A percentile compares a stretch with the other conserved stretches of the same genome.
Evolutionary conservation across 2,113 vertebrate species (phyloP).

Genomic region (Platycercus adscitus): DNA sequence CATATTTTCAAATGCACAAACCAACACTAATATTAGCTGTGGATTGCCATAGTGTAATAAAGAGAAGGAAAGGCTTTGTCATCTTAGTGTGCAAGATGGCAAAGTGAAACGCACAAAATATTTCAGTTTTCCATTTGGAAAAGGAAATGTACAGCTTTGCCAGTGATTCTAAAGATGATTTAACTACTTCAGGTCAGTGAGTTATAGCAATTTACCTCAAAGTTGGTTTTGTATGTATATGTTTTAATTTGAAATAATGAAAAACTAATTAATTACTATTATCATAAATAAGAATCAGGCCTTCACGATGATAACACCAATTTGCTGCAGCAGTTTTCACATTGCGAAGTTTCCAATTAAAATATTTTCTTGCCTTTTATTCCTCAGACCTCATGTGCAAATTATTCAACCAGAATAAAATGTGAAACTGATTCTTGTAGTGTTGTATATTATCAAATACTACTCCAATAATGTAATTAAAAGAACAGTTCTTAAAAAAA

Average conservation of each 20-base stretch:
- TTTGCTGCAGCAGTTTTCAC: background rate
- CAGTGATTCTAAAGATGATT: background rate
- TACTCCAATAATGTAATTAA: background rate
- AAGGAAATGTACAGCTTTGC: background rate
- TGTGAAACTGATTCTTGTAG: background rate
- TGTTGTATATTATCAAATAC: background rate
- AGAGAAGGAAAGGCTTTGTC: background rate
- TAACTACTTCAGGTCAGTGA: background rate
- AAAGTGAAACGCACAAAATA: background rate
- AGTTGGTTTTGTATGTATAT: background rate
- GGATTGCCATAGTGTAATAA: background rate
- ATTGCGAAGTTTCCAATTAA: background rate
- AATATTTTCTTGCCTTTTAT: background rate
- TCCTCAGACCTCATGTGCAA: background rate
- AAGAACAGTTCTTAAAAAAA: background rate
- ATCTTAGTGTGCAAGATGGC: accelerated
- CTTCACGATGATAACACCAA: background rate
- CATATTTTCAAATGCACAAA: background rate
- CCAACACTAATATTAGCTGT: background rate
- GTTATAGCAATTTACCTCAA: background rate
- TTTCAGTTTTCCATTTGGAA: background rate
- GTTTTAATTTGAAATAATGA: background rate
- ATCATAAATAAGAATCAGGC: background rate
- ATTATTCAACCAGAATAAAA: background rate
- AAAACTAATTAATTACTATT: background rate